Base-by-base conservation (phyloP, 2,113 vertebrate species). In the Gambusia affinis region DNA sequence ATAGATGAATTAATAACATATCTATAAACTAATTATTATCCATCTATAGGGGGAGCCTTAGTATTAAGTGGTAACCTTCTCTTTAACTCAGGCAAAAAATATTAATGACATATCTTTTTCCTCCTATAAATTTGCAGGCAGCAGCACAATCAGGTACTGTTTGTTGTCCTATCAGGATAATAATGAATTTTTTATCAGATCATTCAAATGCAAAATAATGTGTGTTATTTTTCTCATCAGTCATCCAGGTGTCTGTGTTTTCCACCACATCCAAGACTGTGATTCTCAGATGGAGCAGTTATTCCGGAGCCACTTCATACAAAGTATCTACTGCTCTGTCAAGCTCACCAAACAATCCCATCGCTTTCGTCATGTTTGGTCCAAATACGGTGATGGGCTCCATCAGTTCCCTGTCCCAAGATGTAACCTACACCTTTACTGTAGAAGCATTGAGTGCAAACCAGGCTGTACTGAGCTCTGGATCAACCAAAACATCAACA, bases 361-460 rank as follows among this genome's bases (percentile, higher is more conserved):
- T 92, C 8, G 74, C 91, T 42, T 91, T 90, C 69, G 76, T 65
- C 39, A 60, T 67, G 44, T 96, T 94, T 82, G 91, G 93, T 73
- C 89, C 87, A 15, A 92, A 92, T 78, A 93, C 89, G 0, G 72
- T 96, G 60, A 87, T 94, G 86, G 95, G 94, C 33, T 91, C 93
- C 1, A 22, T 97, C 31, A 90, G 76, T 64, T 86, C 84, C 1
- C 87, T 96, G 57, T 66, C 79, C 63, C 88, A 95, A 4, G 93
- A 93, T 70, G 82, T 79, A 14, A 0, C 76, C 4, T 94, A 95
- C 65, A 65, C 7, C 60, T 80, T 95, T 70, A 80, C 68, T 68
- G 71, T 95, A 37, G 88, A 95, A 79, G 95, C 94, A 28, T 54
- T 95, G 81, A 89, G 90, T 67, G 70, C 51, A 61, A 65, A 86